These are phyloP conservation scores for Rhynchomys soricoides DNA, from an alignment of 2,113 vertebrate genomes.

Conservation along the genomic window DNA sequence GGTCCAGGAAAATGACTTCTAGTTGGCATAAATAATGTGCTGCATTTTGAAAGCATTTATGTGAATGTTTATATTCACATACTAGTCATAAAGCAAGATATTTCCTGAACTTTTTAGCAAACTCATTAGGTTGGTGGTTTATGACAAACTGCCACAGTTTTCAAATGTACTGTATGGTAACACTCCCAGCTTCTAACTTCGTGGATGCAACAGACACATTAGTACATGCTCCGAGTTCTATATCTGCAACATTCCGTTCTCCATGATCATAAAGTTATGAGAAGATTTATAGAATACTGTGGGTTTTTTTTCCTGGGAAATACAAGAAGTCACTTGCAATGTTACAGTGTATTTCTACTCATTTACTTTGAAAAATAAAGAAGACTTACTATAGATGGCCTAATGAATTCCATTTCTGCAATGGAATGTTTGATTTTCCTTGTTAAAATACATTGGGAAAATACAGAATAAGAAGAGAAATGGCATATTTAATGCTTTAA, in stretches of 20 bases:
- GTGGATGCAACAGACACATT: background rate
- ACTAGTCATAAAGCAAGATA: background rate
- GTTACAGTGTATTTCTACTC: background rate
- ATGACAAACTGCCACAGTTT: no score
- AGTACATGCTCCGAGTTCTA: background rate
- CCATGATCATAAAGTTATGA: background rate
- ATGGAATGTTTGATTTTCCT: background rate
- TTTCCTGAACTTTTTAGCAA: background rate
- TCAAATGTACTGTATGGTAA: background rate
- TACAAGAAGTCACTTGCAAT: background rate
- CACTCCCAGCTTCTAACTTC: background rate
- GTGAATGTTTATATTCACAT: background rate
- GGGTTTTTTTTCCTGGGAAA: background rate
- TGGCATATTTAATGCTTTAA: background rate
- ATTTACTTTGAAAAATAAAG: background rate
- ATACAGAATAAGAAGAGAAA: background rate
- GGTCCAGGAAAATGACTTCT: no score
- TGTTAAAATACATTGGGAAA: background rate
- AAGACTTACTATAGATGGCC: background rate
- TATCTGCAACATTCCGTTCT: background rate
- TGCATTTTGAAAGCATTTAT: background rate
- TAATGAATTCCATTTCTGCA: background rate
- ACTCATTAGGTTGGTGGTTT: background rate
- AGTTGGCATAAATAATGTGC: no score
- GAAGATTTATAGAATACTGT: accelerated